Conservation (phyloP, 2,888 invertebrate species). For the Stegophylla sp. region DNA sequence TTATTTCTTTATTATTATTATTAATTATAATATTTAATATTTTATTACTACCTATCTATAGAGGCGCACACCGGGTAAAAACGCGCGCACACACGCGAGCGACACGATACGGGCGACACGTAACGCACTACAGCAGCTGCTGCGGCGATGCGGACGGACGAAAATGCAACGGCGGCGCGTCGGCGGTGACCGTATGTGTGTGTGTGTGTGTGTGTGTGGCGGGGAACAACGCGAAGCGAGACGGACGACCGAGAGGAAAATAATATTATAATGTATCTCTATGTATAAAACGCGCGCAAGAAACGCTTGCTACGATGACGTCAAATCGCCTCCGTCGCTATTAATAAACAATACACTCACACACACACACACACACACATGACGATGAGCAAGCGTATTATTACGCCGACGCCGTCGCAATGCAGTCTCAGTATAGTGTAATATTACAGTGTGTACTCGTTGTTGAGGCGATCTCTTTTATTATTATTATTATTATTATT, state of each 20-base stretch:
- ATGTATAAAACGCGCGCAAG: background rate
- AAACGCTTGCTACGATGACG: slow-evolving; percentile 34
- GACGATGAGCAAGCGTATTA: background rate
- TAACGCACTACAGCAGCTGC: slow-evolving; percentile 24
- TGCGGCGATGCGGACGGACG: slow-evolving; percentile 6
- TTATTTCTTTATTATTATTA: background rate
- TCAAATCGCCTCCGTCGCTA: slow-evolving; percentile 40
- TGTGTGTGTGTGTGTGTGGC: background rate
- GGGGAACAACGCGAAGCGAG: background rate
- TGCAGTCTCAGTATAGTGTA: background rate
- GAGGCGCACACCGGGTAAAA: background rate
- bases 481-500: too few relatives aligned
- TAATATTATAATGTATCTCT: too few relatives aligned
- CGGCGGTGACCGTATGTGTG: background rate
- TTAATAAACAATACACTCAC: slow-evolving; percentile 26
- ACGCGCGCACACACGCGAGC: background rate
- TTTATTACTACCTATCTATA: too few relatives aligned
- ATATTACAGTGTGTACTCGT: background rate
- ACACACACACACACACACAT: background rate
- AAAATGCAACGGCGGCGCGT: slow-evolving; percentile 23
- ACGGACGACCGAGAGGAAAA: slow-evolving; percentile 17
- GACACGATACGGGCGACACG: slow-evolving; percentile 38
- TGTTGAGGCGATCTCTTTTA: background rate
- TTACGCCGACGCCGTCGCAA: background rate
- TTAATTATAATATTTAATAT: too few relatives aligned